Base-by-base conservation (phyloP, 30 jellyfish, hydroid and myxozoan genomes). In the Aurelia coerulea region DNA sequence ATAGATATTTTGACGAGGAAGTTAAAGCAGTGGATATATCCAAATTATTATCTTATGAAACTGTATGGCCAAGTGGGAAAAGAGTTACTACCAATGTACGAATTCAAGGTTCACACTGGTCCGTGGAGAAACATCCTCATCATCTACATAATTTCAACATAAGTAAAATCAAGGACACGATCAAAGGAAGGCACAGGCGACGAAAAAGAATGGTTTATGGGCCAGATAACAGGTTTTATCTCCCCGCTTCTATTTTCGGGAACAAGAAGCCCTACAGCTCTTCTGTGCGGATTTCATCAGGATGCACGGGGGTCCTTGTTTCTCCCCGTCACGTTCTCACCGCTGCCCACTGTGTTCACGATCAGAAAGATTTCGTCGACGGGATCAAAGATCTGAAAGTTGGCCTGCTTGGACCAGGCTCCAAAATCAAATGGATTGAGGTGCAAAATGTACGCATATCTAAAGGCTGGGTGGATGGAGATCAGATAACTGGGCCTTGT, bases 281-380 rank as follows among this genome's bases (percentile, higher is more conserved):
- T 71, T 91, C 97, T 12, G 99, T 95, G 54, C 62, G 86, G 23
- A 81, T 95, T 15, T 95, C 99, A 33, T 87, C 98, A 14, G 99
- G 99, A 16, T 95, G 99, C 84, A 89, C 99, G 68, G 99, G 99
- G 68, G 96, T 95, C 19, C 76, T 91, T 32, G 73, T 95, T 14
- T 95, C 99, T 16, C 99, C 99, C 53, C 98, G 98, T 41, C 99
- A 95, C 74, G 98, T 95, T 17, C 93, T 95, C 52, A 95, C 99
- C 54, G 99, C 99, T 10, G 99, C 99, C 35, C 99, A 95, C 70
- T 95, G 99, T 93, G 96, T 95, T 9, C 99, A 95, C 75, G 97
- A 91, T 68, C 99, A 95, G 87, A 90, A 80, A 53, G 99, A 95
- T 74, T 95, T 91, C 71, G 75, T 95, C 5, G 87, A 89, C 34